Evolutionary conservation across 2,113 vertebrate species (phyloP).

Genomic region (Phaethon lepturus): DNA sequence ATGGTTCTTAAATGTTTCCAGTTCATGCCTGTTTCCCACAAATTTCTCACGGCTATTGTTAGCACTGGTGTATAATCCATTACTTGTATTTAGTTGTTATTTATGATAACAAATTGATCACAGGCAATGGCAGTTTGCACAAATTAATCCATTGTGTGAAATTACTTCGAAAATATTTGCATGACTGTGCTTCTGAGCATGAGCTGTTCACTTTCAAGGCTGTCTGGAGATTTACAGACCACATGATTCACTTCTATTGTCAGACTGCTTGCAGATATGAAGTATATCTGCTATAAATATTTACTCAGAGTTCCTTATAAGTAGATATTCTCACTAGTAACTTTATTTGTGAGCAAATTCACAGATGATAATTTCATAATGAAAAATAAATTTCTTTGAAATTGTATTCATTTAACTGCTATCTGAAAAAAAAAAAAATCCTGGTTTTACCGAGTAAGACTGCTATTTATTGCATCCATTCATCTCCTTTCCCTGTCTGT

Average conservation of each 20-base stretch:
- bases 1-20: neutral
- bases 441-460: neutral
- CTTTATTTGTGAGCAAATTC: neutral
- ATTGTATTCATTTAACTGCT: neutral
- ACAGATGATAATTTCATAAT: neutral
- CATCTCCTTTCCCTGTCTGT: neutral
- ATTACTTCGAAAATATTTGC: neutral
- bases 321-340: neutral
- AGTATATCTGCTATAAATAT: neutral
- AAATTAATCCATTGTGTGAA: neutral
- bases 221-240: neutral
- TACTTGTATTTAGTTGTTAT: neutral
- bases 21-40: neutral
- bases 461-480: neutral
- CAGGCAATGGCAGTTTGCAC: neutral
- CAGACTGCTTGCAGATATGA: neutral
- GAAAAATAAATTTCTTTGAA: neutral
- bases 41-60: neutral
- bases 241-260: neutral
- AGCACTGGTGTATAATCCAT: neutral
- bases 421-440: neutral
- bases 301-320: neutral
- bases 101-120: slow-evolving; percentile 13
- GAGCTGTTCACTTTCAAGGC: neutral
- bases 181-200: neutral